These are phyloP conservation scores for Varecia variegata DNA, from an alignment of 2,797 vertebrate genomes.

Conservation along the genomic window DNA sequence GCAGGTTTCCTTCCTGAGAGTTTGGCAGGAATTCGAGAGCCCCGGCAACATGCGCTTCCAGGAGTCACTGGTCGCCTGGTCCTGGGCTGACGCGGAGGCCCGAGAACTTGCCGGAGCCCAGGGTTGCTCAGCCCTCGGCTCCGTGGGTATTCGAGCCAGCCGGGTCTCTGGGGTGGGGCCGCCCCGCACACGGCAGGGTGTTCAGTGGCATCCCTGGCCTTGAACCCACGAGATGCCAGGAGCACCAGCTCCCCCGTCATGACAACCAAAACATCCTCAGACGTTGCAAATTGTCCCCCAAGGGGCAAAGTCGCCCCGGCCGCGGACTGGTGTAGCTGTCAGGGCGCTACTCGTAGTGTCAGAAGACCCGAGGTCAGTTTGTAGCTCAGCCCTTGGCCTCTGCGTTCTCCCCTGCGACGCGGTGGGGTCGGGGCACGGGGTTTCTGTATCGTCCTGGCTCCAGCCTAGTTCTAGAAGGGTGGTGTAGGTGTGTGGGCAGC, in stretches of 20 bases:
- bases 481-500: not conserved
- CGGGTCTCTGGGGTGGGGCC: rapidly evolving
- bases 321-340: rapidly evolving
- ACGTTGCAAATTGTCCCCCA: not conserved
- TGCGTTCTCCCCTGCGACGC: rapidly evolving
- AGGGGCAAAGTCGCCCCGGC: rapidly evolving
- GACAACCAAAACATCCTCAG: not conserved
- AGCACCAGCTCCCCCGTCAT: too few species aligned
- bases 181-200: rapidly evolving
- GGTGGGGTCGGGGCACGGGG: rapidly evolving
- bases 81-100: not conserved
- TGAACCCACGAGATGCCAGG: rapidly evolving
- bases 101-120: rapidly evolving
- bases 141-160: rapidly evolving
- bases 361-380: not conserved
- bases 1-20: not conserved
- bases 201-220: rapidly evolving
- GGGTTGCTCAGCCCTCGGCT: not conserved
- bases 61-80: not conserved
- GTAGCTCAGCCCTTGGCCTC: rapidly evolving
- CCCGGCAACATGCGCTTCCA: rapidly evolving
- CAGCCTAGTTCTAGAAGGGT: not conserved
- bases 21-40: not conserved
- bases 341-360: rapidly evolving
- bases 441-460: not conserved